Conservation (phyloP, 92 coral and sea anemone genomes). For the Desmophyllum pertusum region DNA sequence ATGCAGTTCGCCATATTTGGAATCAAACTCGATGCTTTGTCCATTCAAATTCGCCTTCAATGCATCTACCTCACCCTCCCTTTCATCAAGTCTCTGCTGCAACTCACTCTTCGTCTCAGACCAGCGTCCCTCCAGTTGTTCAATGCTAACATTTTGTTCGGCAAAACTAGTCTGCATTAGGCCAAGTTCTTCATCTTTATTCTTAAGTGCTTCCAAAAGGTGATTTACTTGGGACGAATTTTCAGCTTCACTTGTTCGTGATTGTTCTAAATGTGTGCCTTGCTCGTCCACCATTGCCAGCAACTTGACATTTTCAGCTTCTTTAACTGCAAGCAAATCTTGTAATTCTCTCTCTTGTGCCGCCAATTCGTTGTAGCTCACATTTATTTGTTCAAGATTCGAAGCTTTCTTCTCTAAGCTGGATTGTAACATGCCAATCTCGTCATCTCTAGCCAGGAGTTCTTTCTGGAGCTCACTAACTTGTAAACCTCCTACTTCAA, state of each 20-base stretch:
- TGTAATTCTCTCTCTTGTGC: constrained; percentile 16
- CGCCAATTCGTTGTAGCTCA: constrained; percentile 6
- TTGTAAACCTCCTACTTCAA: constrained; percentile 11
- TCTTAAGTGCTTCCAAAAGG: constrained; percentile 32
- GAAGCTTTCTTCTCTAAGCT: constrained; percentile 22
- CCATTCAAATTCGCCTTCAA: constrained; percentile 10
- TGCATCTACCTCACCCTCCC: constrained; percentile 1
- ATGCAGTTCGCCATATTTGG: constrained; percentile 11
- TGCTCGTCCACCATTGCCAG: constrained; percentile 22
- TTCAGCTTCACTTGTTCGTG: constrained; percentile 20
- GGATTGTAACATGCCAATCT: constrained; percentile 17
- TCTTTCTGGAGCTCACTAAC: constrained; percentile 12
- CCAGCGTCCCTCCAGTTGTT: constrained; percentile 48
- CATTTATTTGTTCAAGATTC: constrained; percentile 33
- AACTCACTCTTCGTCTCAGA: constrained; percentile 55
- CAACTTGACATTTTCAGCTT: constrained; percentile 28
- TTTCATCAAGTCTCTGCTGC: constrained; percentile 9
- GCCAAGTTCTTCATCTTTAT: constrained; percentile 52
- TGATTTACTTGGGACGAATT: constrained; percentile 30
- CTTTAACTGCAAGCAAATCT: constrained; percentile 28
- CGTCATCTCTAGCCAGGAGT: constrained; percentile 16
- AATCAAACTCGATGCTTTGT: constrained; percentile 16
- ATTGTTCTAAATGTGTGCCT: constrained; percentile 18
- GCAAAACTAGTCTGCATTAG: constrained; percentile 47
- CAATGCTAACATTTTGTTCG: constrained; percentile 46